phyloP scores from a whole-genome alignment of 1,140 invertebrate genomes.

The Mylabris phalerata region DNA sequence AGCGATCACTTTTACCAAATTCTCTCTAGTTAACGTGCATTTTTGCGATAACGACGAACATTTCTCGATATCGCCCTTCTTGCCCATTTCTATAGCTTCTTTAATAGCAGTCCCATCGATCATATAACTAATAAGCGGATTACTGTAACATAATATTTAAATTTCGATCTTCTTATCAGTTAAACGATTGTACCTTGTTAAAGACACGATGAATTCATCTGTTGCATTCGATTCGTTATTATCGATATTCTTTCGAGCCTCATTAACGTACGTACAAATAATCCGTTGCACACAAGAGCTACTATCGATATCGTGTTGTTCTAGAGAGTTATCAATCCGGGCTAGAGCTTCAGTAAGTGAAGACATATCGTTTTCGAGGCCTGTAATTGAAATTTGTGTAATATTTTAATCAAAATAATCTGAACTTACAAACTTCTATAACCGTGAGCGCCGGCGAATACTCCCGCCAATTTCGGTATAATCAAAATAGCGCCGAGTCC shows the following conservation, averaged over 20 bases:
- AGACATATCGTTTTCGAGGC: slow-evolving; percentile 53
- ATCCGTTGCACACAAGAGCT: slow-evolving; percentile 70
- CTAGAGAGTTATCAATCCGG: slow-evolving; percentile 63
- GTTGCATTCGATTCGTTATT: slow-evolving; percentile 55
- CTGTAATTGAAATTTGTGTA: slow-evolving; percentile 37
- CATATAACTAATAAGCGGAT: slow-evolving; percentile 62
- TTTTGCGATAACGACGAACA: slow-evolving; percentile 53
- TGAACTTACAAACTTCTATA: slow-evolving; percentile 52
- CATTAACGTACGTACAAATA: slow-evolving; percentile 66
- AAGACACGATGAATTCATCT: slow-evolving; percentile 57
- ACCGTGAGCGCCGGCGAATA: slow-evolving; percentile 58
- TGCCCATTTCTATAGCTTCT: slow-evolving; percentile 63
- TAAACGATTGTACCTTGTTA: slow-evolving; percentile 50
- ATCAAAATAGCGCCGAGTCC: slow-evolving; percentile 72
- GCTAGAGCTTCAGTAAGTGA: slow-evolving; percentile 59
- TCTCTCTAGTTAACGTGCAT: slow-evolving; percentile 59
- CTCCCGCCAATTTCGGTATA: slow-evolving; percentile 66
- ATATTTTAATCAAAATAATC: not conserved
- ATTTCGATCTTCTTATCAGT: not conserved
- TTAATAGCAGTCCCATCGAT: slow-evolving; percentile 69
- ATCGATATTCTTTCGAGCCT: slow-evolving; percentile 55
- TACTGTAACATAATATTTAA: slow-evolving; percentile 47
- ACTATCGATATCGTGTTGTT: slow-evolving; percentile 69
- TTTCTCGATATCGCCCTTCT: slow-evolving; percentile 47
- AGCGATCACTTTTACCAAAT: slow-evolving; percentile 52